Evolutionary conservation across 2,797 vertebrate genomes (phyloP).

Genomic region (Limnodromus scolopaceus): DNA sequence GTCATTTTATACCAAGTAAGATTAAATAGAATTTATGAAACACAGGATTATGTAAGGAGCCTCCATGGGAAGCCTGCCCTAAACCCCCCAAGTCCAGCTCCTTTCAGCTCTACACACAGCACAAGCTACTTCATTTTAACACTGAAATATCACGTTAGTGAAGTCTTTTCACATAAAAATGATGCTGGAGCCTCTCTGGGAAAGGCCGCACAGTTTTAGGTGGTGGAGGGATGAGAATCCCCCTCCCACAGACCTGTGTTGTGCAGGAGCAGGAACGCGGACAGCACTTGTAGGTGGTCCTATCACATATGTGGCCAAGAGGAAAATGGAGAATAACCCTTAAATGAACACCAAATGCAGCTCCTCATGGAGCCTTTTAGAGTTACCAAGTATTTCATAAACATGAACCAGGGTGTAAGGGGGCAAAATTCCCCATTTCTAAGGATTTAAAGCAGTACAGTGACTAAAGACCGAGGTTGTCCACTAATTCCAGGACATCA

Average conservation of each 20-base stretch:
- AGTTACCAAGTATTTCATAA: not conserved
- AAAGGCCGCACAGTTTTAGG: not conserved
- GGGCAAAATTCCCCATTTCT: not conserved
- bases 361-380: not conserved
- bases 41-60: not conserved
- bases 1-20: not conserved
- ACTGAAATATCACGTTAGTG: fast-evolving
- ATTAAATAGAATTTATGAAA: not conserved
- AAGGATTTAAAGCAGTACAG: not conserved
- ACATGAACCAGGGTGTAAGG: not conserved
- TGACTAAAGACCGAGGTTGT: fast-evolving
- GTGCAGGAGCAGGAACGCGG: fast-evolving
- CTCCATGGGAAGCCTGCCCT: not conserved
- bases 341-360: not conserved
- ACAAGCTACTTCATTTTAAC: no score
- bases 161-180: not conserved
- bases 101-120: not conserved
- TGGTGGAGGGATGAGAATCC: no score
- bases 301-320: fast-evolving
- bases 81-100: not conserved
- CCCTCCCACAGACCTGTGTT: not conserved
- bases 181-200: not conserved
- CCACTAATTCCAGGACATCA: not conserved
- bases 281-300: fast-evolving
- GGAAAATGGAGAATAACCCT: not conserved